phyloP scores from a whole-genome alignment of 2,888 invertebrate genomes.

The Azorinus chamasolen region DNA sequence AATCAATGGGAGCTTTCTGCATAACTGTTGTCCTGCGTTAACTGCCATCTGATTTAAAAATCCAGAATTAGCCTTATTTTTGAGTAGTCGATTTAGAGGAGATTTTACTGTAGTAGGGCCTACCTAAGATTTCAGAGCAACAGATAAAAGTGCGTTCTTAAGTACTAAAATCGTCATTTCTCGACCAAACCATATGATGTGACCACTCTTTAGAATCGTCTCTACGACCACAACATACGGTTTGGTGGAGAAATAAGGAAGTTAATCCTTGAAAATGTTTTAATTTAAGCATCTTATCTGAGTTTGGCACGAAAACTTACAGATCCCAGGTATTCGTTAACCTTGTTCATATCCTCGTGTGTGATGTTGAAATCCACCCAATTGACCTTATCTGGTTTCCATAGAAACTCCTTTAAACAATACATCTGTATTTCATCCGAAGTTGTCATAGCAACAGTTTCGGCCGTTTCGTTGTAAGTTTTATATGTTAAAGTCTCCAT shows the following conservation, averaged over 20 bases:
- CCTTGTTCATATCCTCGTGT: conserved; percentile 24
- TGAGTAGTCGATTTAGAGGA: too few species aligned
- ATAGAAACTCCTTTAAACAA: conserved; percentile 41
- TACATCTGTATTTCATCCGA: conserved; percentile 10
- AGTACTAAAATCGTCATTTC: too few species aligned
- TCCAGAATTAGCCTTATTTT: too few species aligned
- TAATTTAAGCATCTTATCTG: neutral
- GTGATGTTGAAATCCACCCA: conserved; percentile 47
- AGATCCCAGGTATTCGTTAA: conserved; percentile 28
- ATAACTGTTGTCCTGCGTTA: too few species aligned
- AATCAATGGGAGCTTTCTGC: too few species aligned
- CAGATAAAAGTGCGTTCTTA: too few species aligned
- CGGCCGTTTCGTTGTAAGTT: too few species aligned
- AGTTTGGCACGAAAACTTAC: conserved; percentile 12
- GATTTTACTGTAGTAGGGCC: too few species aligned
- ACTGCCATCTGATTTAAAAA: too few species aligned
- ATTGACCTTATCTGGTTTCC: conserved; percentile 38
- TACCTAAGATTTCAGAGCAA: too few species aligned
- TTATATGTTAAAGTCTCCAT: too few species aligned
- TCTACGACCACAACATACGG: neutral
- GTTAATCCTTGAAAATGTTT: neutral
- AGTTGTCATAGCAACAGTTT: too few species aligned
- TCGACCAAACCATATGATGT: neutral
- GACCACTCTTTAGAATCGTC: neutral
- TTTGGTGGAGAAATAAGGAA: neutral